These are phyloP conservation scores for Bombyx mandarina DNA, from an alignment of 1,140 invertebrate genomes.

Conservation along the genomic window DNA sequence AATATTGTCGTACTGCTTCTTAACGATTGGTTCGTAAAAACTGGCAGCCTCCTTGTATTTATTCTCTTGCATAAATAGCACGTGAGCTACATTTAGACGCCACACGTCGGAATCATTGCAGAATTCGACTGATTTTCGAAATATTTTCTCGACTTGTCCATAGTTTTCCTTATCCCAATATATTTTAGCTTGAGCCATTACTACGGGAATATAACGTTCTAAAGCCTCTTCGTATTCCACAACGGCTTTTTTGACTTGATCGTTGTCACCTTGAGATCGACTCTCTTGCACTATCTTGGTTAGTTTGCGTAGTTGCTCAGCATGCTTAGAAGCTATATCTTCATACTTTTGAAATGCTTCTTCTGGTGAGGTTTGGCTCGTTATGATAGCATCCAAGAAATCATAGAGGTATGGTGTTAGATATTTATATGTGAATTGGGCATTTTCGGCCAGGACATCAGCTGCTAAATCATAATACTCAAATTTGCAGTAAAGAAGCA, in stretches of 20 bases:
- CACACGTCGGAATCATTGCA: constrained; percentile 97
- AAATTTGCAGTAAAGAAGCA: constrained; percentile 96
- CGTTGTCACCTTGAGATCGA: constrained; percentile 88
- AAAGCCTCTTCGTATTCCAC: constrained; percentile 95
- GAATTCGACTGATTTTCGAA: constrained; percentile 97
- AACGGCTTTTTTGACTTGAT: constrained; percentile 89
- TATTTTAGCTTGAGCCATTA: constrained; percentile 99
- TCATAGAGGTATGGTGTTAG: constrained; percentile 92
- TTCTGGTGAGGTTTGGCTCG: constrained; percentile 96
- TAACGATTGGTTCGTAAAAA: constrained; percentile 98
- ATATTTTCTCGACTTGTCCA: constrained; percentile 93
- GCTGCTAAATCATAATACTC: constrained; percentile 98
- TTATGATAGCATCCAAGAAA: constrained; percentile 95
- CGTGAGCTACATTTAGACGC: constrained; percentile 98
- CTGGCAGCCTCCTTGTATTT: constrained; percentile 98
- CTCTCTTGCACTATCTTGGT: constrained; percentile 96
- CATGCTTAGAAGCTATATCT: constrained; percentile 92
- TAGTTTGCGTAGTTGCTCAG: constrained; percentile 90
- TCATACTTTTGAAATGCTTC: constrained; percentile 98
- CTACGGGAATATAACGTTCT: constrained; percentile 91
- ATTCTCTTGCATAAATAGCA: constrained; percentile 99
- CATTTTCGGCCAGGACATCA: constrained; percentile 98
- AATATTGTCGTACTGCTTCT: constrained; percentile 96
- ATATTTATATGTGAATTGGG: constrained; percentile 97
- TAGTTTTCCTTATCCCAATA: constrained; percentile 99